These are phyloP conservation scores for Entomyzon cyanotis DNA, from an alignment of 2,113 vertebrate species.

Conservation along the genomic window DNA sequence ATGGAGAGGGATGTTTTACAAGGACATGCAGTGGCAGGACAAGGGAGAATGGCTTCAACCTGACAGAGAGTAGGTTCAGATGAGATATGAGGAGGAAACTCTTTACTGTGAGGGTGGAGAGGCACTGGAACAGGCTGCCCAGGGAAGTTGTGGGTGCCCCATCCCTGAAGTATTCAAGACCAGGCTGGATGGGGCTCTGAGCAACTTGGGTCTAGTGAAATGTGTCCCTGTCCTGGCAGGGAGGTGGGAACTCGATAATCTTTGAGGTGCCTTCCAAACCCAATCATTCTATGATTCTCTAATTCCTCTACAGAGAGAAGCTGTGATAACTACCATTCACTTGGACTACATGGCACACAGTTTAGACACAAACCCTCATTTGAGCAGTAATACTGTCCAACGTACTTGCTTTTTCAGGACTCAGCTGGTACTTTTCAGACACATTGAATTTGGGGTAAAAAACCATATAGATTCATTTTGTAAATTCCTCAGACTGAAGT, in stretches of 20 bases:
- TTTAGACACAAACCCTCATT: not conserved
- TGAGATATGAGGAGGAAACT: not conserved
- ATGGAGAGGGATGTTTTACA: not conserved
- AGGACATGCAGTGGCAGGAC: not conserved
- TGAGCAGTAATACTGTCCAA: not conserved
- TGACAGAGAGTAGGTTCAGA: not conserved
- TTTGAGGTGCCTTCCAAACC: not conserved
- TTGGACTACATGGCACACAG: not conserved
- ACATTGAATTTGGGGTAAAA: not conserved
- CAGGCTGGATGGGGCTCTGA: not conserved
- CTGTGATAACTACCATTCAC: not conserved
- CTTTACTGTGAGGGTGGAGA: not conserved
- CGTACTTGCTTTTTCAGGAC: not conserved
- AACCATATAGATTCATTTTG: not conserved
- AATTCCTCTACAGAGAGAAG: not conserved
- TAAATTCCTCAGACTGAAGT: not conserved
- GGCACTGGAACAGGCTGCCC: not conserved
- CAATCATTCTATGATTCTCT: not conserved
- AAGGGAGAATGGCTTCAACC: not conserved
- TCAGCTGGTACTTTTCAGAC: not conserved
- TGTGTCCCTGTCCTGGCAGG: not conserved
- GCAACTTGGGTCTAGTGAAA: not conserved
- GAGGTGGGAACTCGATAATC: not conserved
- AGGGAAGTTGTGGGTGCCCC: not conserved
- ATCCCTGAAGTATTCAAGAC: not conserved